Conservation (phyloP, 2,797 vertebrate genomes). For the Anguilla pacifica region DNA sequence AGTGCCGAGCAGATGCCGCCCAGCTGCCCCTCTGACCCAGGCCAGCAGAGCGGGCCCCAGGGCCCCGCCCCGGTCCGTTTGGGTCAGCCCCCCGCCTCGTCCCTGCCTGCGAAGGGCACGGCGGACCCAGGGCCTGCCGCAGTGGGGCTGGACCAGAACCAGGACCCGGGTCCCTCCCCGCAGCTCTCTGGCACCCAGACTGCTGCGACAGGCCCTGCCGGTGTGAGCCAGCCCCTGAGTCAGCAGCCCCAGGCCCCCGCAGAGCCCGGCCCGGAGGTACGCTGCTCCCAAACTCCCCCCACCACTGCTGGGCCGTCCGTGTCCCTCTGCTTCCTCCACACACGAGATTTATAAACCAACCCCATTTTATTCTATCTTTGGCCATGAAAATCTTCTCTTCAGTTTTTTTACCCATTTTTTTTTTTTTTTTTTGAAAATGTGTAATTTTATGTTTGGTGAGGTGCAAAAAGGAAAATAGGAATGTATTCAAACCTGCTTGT, state of each 20-base stretch:
- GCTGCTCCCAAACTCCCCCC: neutral
- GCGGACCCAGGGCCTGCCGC: conserved; percentile 42
- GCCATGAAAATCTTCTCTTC: neutral
- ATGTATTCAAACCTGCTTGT: conserved; percentile 25
- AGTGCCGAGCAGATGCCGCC: conserved; percentile 40
- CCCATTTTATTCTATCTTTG: neutral
- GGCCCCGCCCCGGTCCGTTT: conserved; percentile 41
- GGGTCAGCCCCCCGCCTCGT: conserved; percentile 50
- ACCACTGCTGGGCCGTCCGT: neutral
- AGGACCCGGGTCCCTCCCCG: conserved; percentile 46
- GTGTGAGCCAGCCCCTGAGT: conserved; percentile 51
- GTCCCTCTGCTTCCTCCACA: neutral
- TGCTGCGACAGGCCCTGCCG: conserved; percentile 52
- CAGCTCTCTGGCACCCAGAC: conserved; percentile 56
- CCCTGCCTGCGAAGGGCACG: conserved; percentile 52
- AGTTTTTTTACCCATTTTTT: neutral
- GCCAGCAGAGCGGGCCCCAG: conserved; percentile 29
- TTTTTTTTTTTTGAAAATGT: neutral
- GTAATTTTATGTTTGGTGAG: neutral
- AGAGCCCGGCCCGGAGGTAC: conserved; percentile 62
- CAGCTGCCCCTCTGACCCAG: conserved; percentile 32
- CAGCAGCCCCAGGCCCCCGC: conserved; percentile 61
- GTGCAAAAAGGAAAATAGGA: neutral
- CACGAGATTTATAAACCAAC: neutral
- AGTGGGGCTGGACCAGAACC: conserved; percentile 60